phyloP scores from a whole-genome alignment of 2,797 vertebrate species.

The Rousettus madagascariensis region DNA sequence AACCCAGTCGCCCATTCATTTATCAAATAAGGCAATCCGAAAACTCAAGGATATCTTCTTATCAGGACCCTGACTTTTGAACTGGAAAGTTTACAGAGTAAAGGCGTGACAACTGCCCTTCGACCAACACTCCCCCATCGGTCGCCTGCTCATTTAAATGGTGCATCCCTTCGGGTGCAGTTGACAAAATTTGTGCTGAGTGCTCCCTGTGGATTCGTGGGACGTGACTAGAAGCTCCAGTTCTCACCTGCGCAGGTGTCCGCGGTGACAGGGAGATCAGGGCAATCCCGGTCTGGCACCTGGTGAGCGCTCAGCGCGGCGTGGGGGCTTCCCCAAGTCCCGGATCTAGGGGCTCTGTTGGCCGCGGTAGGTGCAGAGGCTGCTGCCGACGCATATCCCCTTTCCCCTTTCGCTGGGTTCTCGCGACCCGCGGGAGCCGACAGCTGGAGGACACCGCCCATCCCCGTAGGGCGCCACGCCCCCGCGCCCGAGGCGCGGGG shows the following conservation, averaged over 20 bases:
- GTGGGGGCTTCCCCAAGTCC: neutral
- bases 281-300: neutral
- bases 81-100: constrained; percentile 6
- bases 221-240: neutral
- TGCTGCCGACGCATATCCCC: neutral
- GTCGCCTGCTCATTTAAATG: neutral
- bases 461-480: neutral
- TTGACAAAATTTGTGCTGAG: neutral
- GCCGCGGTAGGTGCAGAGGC: neutral
- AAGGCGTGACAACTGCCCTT: constrained; percentile 52
- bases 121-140: neutral
- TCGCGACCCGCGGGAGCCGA: accelerated
- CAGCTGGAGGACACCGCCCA: neutral
- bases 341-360: neutral
- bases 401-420: neutral
- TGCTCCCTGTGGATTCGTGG: neutral
- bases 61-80: neutral
- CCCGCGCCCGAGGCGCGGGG: neutral
- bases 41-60: neutral
- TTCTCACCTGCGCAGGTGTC: neutral
- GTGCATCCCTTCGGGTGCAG: neutral
- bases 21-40: neutral
- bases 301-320: neutral
- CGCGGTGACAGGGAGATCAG: neutral
- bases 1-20: neutral